Base-by-base conservation (phyloP, 2,888 invertebrate species). In the Matsumyia berberina region DNA sequence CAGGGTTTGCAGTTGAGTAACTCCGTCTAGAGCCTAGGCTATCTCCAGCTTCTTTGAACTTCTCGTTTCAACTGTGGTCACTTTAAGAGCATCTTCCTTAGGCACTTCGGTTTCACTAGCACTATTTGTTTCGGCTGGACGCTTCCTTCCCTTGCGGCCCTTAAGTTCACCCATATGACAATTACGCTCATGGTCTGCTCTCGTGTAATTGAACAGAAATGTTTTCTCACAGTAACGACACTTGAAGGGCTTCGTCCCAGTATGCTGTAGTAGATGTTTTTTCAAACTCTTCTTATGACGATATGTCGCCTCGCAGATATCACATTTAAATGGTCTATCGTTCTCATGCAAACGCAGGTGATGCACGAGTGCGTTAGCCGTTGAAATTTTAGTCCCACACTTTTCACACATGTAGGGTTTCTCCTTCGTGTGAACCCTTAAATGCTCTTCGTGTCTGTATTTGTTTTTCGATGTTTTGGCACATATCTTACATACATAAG, bases 401-500 rank as follows among this genome's bases (percentile, higher is more conserved):
- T 67, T 49, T 7, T 81, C 73, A 12, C 86, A 86, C 39, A 67
- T 78, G 49, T 72, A 86, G 0, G 86, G 81, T 29, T 82, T 78
- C 33, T 86, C 74, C 15, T 67, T 58, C 4, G 76, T 86, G 58
- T 86, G 86, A 57, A 72, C 55, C 11, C 78, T 42, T 44, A 86
- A 60, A 39, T 86, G 86, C 24, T 86, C 86, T 24, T 81, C 81
- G 46, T 86, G 86, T 2, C 77, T 58, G 24, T 58, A 78, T 33
- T 86, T 86, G 31, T 66, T 78, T 31, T 86, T 69, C 0, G 86
- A 86, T 11, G 81, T 81, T 46, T 82, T 86, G 5, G 81, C 72
- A 31, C 86, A 86, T n/a, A 78, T 57, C 46, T 86, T 86, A 62
- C 86, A 86, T 0, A 81, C 74, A 39, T 86, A 86, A n/a, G 37